Evolutionary conservation across 2,797 vertebrate species (phyloP), one percentile per base, ranked within the genome.

Genomic region (Pampus argenteus): DNA sequence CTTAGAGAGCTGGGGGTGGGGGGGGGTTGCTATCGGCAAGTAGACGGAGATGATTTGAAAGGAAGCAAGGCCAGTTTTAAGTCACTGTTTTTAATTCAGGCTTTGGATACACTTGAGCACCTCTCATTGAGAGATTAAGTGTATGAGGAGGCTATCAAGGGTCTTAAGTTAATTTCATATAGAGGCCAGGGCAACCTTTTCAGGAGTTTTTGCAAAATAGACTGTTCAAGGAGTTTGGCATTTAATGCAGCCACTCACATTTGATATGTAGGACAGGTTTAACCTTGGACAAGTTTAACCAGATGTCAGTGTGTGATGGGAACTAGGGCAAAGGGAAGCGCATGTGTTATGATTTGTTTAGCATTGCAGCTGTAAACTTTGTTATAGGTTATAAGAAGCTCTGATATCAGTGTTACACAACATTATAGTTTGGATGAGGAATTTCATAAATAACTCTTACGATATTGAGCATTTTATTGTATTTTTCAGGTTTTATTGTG

Each of bases 71-170:
- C 76, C 76, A 26, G 71, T 78, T 91, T 90, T 83, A 86, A 88
- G 78, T 62, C 80, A 61, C 70, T 86, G 86, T 86, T 94, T 94
- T 93, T 86, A 94, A 94, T 95, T 94, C 90, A 87, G 88, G 85
- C 71, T 76, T 85, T 90, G 89, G 93, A 93, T 90, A 91, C 92
- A 93, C 93, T 91, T 90, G 93, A 94, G 89, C 88, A 91, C 83
- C 86, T 91, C 89, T 84, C 79, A 90, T 84, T 88, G 90, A 86
- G 90, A 94, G 91, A 92, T 92, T 94, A 92, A 81, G 82, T 76
- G 50, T 88, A 85, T 88, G 89, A 91, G 87, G 91, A 91, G 88
- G 89, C 88, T 83, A 89, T 89, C 84, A 62, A 78, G 84, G 81
- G 78, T 72, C 76, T 87, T 75, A 52, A 84, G 91, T 89, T 93